Evolutionary conservation across 2,888 invertebrate species (phyloP).

Genomic region (Coenonympha arcania): DNA sequence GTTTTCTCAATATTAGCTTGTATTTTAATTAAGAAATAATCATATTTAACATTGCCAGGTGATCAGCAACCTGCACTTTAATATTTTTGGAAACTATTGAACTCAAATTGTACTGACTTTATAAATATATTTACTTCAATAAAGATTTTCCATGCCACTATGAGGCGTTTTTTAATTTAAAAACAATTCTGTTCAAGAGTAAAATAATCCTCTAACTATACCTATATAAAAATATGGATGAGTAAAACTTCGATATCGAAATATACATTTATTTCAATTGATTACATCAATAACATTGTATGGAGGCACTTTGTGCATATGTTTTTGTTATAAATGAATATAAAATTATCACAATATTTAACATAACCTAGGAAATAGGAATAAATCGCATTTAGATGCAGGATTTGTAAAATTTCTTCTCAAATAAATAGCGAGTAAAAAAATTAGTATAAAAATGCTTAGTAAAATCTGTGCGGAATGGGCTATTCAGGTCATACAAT

Average conservation of each 20-base stretch:
- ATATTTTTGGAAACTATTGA: constrained; percentile 77
- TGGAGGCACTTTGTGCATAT: not conserved
- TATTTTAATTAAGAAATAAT: constrained; percentile 77
- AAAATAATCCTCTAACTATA: constrained; percentile 5
- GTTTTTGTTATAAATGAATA: constrained; percentile 2
- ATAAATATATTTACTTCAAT: constrained; percentile 77
- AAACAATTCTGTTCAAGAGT: constrained; percentile 7
- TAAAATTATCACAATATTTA: constrained; percentile 12
- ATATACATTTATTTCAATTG: constrained; percentile 9
- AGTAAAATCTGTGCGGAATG: too few species aligned
- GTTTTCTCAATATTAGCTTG: constrained; percentile 76
- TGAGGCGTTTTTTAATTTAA: constrained; percentile 39
- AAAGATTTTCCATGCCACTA: constrained; percentile 76
- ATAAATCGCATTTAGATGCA: not conserved
- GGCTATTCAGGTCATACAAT: too few species aligned
- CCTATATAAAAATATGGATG: not conserved
- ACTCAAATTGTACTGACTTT: constrained; percentile 77
- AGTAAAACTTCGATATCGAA: constrained; percentile 1
- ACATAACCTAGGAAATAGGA: not conserved
- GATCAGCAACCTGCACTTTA: constrained; percentile 76
- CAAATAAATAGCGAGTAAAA: too few species aligned
- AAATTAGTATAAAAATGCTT: too few species aligned
- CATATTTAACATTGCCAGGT: constrained; percentile 76
- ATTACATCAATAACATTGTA: not conserved
- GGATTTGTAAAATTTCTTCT: too few species aligned